phyloP scores from a whole-genome alignment of 2,113 vertebrate genomes.

The Spilogale gracilis region DNA sequence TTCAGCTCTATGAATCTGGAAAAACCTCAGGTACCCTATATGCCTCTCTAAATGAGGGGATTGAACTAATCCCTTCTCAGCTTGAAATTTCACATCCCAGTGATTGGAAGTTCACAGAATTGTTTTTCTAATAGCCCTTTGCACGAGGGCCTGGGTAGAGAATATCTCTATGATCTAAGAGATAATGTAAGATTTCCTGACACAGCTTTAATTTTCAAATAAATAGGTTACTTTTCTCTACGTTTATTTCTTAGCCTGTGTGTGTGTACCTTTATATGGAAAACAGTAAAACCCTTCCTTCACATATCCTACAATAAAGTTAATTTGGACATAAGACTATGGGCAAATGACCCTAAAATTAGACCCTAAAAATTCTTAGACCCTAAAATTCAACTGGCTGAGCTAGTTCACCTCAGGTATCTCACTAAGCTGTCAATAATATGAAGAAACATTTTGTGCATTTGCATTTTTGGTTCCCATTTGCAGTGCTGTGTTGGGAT shows the following conservation, averaged over 20 bases:
- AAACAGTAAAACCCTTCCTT: neutral
- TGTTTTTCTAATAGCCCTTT: neutral
- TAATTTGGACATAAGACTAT: neutral
- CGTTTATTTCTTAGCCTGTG: neutral
- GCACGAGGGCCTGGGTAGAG: neutral
- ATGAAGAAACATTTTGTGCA: neutral
- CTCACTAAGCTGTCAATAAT: neutral
- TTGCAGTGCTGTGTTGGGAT: neutral
- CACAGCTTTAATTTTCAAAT: neutral
- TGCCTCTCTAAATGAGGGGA: neutral
- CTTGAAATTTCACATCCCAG: neutral
- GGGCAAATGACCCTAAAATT: neutral
- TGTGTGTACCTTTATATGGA: neutral
- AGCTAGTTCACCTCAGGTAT: neutral
- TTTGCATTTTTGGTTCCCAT: neutral
- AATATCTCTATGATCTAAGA: neutral
- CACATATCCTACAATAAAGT: neutral
- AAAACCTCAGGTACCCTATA: neutral
- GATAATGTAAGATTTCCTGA: neutral
- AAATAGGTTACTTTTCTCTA: neutral
- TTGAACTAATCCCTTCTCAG: neutral
- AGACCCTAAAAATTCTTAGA: neutral
- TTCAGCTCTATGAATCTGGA: neutral
- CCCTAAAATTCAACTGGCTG: neutral
- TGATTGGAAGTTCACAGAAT: neutral